Evolutionary conservation across 2,113 vertebrate species (phyloP).

Genomic region (Butorides virescens): DNA sequence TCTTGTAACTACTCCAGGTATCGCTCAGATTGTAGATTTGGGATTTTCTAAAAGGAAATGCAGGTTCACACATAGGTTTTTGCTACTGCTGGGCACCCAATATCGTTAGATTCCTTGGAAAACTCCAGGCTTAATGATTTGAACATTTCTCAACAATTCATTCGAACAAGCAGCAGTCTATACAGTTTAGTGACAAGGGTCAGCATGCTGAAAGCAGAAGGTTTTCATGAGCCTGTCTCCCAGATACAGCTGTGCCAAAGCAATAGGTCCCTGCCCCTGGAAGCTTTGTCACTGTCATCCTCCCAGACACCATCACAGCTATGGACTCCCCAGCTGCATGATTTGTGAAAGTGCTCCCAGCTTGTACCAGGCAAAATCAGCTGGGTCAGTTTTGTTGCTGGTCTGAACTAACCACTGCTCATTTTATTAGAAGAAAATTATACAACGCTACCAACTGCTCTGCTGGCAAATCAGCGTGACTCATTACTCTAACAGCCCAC

Average conservation of each 20-base stretch:
- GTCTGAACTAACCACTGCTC: background rate
- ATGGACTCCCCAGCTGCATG: accelerated
- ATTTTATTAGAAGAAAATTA: background rate
- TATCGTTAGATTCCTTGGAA: background rate
- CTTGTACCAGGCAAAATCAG: background rate
- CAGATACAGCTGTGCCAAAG: background rate
- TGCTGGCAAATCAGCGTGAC: background rate
- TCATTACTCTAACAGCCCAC: background rate
- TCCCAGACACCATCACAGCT: background rate
- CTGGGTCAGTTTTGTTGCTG: background rate
- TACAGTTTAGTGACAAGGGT: background rate
- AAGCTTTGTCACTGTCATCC: background rate
- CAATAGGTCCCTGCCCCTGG: background rate
- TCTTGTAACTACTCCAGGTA: background rate
- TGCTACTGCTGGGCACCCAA: background rate
- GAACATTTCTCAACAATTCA: background rate
- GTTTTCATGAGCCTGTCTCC: background rate
- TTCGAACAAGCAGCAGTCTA: background rate
- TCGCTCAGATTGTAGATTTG: background rate
- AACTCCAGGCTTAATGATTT: background rate
- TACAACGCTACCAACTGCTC: background rate
- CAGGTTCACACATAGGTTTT: background rate
- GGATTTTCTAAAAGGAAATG: background rate
- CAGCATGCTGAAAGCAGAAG: background rate
- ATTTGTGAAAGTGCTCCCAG: background rate